Percentiles rank a stretch among this genome's conserved stretches.
These are phyloP conservation scores for Agrochola litura DNA, from an alignment of 2,888 invertebrate genomes.

Conservation along the genomic window DNA sequence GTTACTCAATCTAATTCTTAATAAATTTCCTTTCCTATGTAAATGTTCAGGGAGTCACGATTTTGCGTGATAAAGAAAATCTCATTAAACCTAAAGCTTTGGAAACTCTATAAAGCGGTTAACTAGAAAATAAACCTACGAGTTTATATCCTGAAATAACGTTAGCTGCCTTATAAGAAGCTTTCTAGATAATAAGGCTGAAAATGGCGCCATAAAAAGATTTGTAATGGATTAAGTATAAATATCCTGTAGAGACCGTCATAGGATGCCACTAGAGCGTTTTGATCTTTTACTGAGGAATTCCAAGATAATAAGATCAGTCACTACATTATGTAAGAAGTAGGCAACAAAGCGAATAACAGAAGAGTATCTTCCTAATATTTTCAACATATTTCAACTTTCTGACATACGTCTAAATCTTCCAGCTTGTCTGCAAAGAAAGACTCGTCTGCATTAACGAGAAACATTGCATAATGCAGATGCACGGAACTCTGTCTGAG, in stretches of 20 bases:
- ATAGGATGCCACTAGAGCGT: neutral
- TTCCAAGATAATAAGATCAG: conserved; percentile 5
- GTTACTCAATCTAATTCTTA: conserved; percentile 64
- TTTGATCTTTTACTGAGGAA: conserved; percentile 1
- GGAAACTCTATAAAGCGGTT: conserved; percentile 31
- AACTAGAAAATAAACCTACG: conserved; percentile 31
- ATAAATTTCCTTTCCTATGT: conserved; percentile 45
- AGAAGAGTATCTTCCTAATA: conserved; percentile 7
- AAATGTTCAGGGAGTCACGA: conserved; percentile 46
- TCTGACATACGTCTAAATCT: conserved; percentile 36
- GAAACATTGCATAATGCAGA: conserved; percentile 70
- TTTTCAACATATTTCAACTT: conserved; percentile 18
- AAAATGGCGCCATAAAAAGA: conserved; percentile 17
- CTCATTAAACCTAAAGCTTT: conserved; percentile 44
- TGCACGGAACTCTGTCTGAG: conserved; percentile 68
- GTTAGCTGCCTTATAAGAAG: conserved; percentile 14
- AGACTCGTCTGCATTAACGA: conserved; percentile 42
- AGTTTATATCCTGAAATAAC: conserved; percentile 30
- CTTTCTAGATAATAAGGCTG: conserved; percentile 35
- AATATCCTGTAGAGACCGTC: conserved; percentile 19
- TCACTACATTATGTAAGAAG: conserved; percentile 13
- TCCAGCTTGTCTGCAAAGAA: conserved; percentile 38
- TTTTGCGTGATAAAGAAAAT: conserved; percentile 51
- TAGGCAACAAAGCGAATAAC: conserved; percentile 21
- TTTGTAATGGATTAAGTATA: conserved; percentile 21